These are phyloP conservation scores for Myotis yumanensis DNA, from an alignment of 2,113 vertebrate species.

Conservation along the genomic window DNA sequence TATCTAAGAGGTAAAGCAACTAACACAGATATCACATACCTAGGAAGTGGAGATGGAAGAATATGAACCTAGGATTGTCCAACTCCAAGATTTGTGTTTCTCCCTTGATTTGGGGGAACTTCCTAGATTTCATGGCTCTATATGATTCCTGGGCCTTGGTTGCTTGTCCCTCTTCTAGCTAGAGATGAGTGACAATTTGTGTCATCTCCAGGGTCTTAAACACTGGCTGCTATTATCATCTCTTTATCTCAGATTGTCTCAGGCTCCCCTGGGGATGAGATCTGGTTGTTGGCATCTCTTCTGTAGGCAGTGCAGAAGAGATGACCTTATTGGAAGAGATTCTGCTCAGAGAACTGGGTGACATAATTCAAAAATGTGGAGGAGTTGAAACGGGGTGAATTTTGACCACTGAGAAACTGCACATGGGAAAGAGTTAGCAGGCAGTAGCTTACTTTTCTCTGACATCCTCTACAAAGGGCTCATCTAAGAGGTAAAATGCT, in stretches of 20 bases:
- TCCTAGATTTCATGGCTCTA: neutral
- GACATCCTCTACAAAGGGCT: neutral
- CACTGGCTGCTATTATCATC: neutral
- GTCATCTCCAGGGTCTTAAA: neutral
- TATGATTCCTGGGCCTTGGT: neutral
- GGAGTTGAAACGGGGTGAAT: neutral
- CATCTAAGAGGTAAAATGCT: neutral
- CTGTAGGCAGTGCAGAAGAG: neutral
- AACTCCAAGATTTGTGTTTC: neutral
- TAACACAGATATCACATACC: neutral
- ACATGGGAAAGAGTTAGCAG: neutral
- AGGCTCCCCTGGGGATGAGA: neutral
- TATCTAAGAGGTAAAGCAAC: neutral
- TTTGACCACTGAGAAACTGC: neutral
- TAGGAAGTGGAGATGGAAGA: neutral
- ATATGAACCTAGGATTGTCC: neutral
- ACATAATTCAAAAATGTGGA: neutral
- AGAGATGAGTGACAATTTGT: neutral
- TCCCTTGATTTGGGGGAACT: neutral
- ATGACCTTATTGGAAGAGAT: neutral
- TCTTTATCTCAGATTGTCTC: neutral
- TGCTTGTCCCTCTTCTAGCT: neutral
- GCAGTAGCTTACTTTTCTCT: neutral
- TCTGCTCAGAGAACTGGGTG: neutral
- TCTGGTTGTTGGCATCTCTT: neutral